Evolutionary conservation across 2,888 invertebrate genomes (phyloP), one percentile per base, ranked within the genome.

Genomic region (Baccha elongata): DNA sequence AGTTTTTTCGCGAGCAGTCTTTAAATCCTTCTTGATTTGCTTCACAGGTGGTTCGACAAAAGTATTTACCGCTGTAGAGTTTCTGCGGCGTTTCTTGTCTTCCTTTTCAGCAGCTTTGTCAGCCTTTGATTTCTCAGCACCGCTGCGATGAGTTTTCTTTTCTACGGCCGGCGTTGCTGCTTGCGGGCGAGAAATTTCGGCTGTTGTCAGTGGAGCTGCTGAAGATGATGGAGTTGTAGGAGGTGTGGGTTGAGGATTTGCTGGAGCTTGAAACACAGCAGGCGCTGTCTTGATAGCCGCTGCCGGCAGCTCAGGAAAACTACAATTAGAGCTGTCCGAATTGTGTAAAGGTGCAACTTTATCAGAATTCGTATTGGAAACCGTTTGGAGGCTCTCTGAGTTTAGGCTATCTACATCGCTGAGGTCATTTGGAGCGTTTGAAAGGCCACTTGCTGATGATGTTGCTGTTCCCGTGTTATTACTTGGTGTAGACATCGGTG

Each of bases 91-190:
- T 87, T 93, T 93, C 85, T 94, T 94, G 42, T 93, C 92, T 85
- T 93, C 93, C 81, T 93, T 94, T 84, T 94, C 94, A 1, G 89
- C 87, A 13, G 90, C 89, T 60, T 91, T 91, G 48, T 93, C 92
- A 58, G 91, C 91, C 58, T 92, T 91, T 81, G 92, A 90, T 89
- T 78, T 84, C 2, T 84, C 84, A 15, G 73, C 53, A 11, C 75
- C 71, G 7, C 46, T 15, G 23, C 81, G 83, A 55, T 68, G 64
- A 8, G 64, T 6, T 85, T 92, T 92, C 85, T 92, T 92, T 79
- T 92, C 92, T 29, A 91, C 89, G 0, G 13, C n/a, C 8, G 35
- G 40, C 7, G 15, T 13, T 55, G 37, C 2, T 35, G 23, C 6
- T 10, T 1, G 19, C 2, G 69, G 46, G 44, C 74, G 74, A 7